These are phyloP conservation scores for Hypothenemus hampei DNA, from an alignment of 1,140 invertebrate genomes.

Conservation along the genomic window DNA sequence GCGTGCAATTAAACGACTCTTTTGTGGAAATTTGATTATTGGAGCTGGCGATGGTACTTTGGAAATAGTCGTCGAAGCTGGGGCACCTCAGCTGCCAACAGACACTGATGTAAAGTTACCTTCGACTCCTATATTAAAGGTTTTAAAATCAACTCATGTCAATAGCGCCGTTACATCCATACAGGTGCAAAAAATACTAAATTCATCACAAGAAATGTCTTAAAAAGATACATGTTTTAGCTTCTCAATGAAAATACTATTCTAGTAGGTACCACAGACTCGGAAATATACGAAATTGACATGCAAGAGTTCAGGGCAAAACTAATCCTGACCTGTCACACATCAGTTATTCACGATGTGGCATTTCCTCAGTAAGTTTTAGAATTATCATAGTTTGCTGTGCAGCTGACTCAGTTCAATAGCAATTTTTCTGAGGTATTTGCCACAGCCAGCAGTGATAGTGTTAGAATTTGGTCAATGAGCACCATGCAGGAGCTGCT, in stretches of 20 bases:
- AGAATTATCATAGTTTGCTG: not conserved
- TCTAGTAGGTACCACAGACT: constrained; percentile 67
- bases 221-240: constrained; percentile 30
- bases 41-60: constrained; percentile 80
- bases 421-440: constrained; percentile 77
- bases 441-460: constrained; percentile 76
- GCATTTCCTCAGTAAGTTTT: constrained; percentile 78
- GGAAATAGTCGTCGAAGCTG: constrained; percentile 59
- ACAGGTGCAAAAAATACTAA: constrained; percentile 51
- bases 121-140: constrained; percentile 40
- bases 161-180: constrained; percentile 62
- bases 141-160: constrained; percentile 53
- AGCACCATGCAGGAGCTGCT: constrained; percentile 71
- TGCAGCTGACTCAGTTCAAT: not conserved
- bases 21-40: constrained; percentile 59
- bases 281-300: constrained; percentile 79
- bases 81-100: constrained; percentile 8
- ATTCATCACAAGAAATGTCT: too few relatives aligned
- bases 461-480: constrained; percentile 80
- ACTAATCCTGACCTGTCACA: constrained; percentile 77
- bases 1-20: constrained; percentile 58
- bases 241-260: constrained; percentile 54
- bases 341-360: constrained; percentile 71
- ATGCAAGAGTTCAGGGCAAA: constrained; percentile 63
- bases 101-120: constrained; percentile 39